Percentiles rank a stretch among this genome's conserved stretches.
Conservation (phyloP, 2,888 invertebrate genomes). For the Clepsis dumicolana region DNA sequence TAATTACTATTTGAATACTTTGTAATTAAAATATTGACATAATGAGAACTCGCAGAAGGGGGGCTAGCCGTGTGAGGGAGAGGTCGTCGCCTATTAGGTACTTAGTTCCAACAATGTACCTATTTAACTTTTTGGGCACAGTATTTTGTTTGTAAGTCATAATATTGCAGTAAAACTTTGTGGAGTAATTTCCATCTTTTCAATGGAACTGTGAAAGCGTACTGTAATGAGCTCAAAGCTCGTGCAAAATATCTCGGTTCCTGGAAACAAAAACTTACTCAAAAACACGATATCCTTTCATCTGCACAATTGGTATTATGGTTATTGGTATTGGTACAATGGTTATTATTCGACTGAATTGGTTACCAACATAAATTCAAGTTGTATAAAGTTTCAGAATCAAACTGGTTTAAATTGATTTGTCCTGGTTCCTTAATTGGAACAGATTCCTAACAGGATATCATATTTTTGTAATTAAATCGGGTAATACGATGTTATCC, state of each 20-base stretch:
- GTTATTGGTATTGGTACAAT: too few species aligned
- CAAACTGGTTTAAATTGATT: neutral
- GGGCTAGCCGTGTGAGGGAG: conserved; percentile 1
- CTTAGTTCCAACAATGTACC: neutral
- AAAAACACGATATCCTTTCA: too few species aligned
- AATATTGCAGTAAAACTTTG: neutral
- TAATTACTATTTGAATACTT: neutral
- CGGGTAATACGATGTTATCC: neutral
- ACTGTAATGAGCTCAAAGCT: too few species aligned
- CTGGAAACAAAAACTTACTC: too few species aligned
- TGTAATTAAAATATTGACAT: neutral
- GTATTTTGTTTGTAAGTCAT: too few species aligned
- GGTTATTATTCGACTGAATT: too few species aligned
- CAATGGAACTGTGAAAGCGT: too few species aligned
- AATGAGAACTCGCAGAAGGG: conserved; percentile 20
- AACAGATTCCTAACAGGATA: conserved; percentile 13
- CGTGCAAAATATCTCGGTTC: too few species aligned
- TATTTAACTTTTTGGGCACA: too few species aligned
- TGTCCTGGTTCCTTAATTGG: conserved; percentile 12
- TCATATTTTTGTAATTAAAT: conserved; percentile 12
- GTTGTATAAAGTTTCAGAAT: neutral
- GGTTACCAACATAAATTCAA: too few species aligned
- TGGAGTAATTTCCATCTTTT: too few species aligned
- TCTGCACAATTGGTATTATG: too few species aligned
- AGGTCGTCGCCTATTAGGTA: conserved; percentile 6